Evolutionary conservation across 2,797 vertebrate genomes (phyloP), one percentile per base, ranked within the genome.

Genomic region (Labeo calbasu): DNA sequence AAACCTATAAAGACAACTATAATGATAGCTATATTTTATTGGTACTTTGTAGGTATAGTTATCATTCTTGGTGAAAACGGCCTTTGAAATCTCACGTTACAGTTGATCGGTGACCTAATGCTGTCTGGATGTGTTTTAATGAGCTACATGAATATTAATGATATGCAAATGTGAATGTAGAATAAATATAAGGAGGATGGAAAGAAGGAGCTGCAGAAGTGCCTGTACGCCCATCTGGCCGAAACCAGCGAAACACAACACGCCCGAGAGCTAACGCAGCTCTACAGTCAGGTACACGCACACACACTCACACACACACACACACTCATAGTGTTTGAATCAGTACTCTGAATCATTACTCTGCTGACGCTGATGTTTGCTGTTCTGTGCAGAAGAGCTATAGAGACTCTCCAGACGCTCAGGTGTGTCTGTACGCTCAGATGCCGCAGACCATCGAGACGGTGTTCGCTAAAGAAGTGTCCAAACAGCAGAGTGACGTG

Each of bases 371-470:
- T 66, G 40, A 0, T 68, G 25, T 21, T 36, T 55, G 17, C 21
- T 76, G 5, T 65, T 9, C 65, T 25, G 17, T 61, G n/a, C 87
- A 95, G 95, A 93, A 91, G 36, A 80, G 25, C 1, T 94, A 94
- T 90, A 85, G 83, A 46, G 88, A 93, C 87, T 89, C 89, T 63
- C 92, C 88, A 73, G 92, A 91, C 0, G 85, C 91, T 0, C 80
- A 85, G 77, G 86, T 82, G 53, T 91, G 90, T 36, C 88, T 95
- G 59, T 95, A 95, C 77, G 77, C 96, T 65, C 95, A 92, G 89
- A 98, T 99, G 97, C 97, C 98, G 12, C 96, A 97, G 77, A 99
- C 98, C 86, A 96, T 98, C 51, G 96, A 99, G 90, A 99, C 96
- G 0, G 96, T 94, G 12, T 97, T 99, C 70, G 96, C 96, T 0